Evolutionary conservation across 2,888 invertebrate species (phyloP).

Genomic region (Limnephilus marmoratus): DNA sequence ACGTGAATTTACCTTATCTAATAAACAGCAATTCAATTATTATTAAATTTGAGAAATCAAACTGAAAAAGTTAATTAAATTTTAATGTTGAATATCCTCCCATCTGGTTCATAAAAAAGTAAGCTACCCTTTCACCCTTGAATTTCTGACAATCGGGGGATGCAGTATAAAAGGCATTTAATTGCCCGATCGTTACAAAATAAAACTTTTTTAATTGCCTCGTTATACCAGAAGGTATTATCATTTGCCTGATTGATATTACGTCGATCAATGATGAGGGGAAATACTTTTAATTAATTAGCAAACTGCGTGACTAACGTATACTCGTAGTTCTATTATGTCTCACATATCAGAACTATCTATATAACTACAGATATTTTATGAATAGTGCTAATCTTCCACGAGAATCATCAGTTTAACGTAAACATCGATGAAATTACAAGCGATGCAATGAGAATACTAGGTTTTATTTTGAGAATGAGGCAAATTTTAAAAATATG

Average conservation of each 20-base stretch:
- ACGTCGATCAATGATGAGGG: not conserved
- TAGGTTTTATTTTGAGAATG: no score
- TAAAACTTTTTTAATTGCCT: not conserved
- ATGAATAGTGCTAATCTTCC: no score
- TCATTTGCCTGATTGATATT: not conserved
- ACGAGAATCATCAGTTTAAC: no score
- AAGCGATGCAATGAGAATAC: no score
- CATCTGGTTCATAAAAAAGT: not conserved
- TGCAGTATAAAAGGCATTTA: not conserved
- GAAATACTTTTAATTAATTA: not conserved
- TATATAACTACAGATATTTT: no score
- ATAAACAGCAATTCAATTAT: no score
- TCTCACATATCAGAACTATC: not conserved
- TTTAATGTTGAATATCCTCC: not conserved
- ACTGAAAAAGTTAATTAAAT: not conserved
- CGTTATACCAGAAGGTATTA: not conserved
- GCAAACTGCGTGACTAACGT: not conserved
- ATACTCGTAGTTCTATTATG: not conserved
- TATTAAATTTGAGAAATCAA: not conserved
- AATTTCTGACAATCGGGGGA: not conserved
- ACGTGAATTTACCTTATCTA: no score
- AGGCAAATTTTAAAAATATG: no score
- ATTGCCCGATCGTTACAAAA: not conserved
- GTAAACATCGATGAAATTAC: no score
- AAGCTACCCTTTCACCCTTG: not conserved